These are phyloP conservation scores for Archips xylosteana DNA, from an alignment of 2,888 invertebrate species.

Conservation along the genomic window DNA sequence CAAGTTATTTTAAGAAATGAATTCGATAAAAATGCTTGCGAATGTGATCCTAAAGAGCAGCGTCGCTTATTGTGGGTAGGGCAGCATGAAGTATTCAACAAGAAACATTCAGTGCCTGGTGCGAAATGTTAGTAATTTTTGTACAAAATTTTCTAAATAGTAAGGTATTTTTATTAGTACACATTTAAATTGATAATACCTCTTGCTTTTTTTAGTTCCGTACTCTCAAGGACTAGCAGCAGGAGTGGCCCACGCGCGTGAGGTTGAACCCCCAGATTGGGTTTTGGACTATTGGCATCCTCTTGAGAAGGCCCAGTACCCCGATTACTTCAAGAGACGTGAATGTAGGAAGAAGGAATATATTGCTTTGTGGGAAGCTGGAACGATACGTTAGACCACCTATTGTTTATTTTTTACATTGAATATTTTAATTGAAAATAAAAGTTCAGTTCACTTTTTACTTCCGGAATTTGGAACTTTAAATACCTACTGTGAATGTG, in stretches of 20 bases:
- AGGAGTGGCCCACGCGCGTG: slow-evolving; percentile 91
- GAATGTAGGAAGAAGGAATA: slow-evolving; percentile 95
- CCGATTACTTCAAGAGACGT: slow-evolving; percentile 94
- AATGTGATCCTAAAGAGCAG: slow-evolving; percentile 88
- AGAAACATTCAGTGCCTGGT: slow-evolving; percentile 88
- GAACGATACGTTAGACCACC: slow-evolving; percentile 75
- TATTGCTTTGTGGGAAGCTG: slow-evolving; percentile 90
- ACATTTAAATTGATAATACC: background rate
- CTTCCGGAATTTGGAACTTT: too few relatives aligned
- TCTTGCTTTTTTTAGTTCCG: slow-evolving; percentile 69
- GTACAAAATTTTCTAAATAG: too few relatives aligned
- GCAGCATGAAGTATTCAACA: slow-evolving; percentile 90
- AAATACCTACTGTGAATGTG: too few relatives aligned
- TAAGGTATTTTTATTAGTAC: too few relatives aligned
- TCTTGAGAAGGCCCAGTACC: slow-evolving; percentile 96
- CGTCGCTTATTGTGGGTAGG: slow-evolving; percentile 91
- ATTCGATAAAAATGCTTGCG: slow-evolving; percentile 91
- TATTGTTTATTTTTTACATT: slow-evolving; percentile 8
- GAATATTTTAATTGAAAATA: background rate
- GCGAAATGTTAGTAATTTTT: slow-evolving; percentile 86
- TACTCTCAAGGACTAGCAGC: slow-evolving; percentile 89
- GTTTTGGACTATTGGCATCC: slow-evolving; percentile 97
- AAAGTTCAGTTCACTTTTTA: background rate
- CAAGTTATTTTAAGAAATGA: slow-evolving; percentile 91
- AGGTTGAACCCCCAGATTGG: slow-evolving; percentile 91